These are phyloP conservation scores for Platygyra sinensis DNA, from an alignment of 64 coral and sea anemone genomes.

Conservation along the genomic window DNA sequence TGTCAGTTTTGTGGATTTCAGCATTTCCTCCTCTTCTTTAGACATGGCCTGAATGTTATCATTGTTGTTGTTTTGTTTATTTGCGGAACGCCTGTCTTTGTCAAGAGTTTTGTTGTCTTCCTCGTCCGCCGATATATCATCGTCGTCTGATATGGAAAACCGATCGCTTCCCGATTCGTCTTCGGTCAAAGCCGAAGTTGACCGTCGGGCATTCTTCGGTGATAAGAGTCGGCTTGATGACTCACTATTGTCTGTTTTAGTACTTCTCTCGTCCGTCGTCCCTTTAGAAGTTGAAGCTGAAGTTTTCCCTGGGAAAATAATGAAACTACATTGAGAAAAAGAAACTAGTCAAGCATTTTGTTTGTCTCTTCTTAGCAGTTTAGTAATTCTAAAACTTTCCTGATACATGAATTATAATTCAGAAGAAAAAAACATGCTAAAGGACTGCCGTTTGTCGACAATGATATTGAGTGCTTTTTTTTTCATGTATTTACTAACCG, in stretches of 20 bases:
- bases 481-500: too few species aligned
- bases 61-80: background rate
- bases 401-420: too few species aligned
- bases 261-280: constrained; percentile 18
- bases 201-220: constrained; percentile 23
- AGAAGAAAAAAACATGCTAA: too few species aligned
- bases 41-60: background rate
- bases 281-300: background rate
- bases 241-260: constrained; percentile 2
- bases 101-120: background rate
- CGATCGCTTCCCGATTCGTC: constrained; percentile 63
- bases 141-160: constrained; percentile 55
- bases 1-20: constrained; percentile 15
- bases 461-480: too few species aligned
- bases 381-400: too few species aligned
- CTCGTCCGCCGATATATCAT: constrained; percentile 35
- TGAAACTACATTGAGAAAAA: background rate
- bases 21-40: constrained; percentile 40
- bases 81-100: background rate
- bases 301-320: background rate
- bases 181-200: constrained; percentile 40
- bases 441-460: too few species aligned
- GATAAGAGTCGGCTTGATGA: background rate
- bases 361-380: too few species aligned
- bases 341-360: background rate